Conservation (phyloP, 2,113 vertebrate genomes). For the Apodemus speciosus region DNA sequence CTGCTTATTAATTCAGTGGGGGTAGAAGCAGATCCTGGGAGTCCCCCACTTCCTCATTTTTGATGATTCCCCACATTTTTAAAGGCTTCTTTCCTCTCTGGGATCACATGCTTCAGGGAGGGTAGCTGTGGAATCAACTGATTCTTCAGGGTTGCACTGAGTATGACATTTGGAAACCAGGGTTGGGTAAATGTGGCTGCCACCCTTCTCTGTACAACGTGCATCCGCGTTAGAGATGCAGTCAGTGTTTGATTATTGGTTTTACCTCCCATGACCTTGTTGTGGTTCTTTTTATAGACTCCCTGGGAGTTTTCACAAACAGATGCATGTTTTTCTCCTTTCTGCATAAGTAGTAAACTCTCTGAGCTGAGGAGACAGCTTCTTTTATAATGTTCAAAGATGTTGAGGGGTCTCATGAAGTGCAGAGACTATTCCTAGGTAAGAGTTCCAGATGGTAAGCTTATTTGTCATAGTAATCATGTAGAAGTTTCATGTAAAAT, state of each 20-base stretch:
- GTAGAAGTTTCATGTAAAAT: background rate
- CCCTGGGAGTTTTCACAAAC: background rate
- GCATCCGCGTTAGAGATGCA: background rate
- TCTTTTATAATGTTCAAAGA: conserved; percentile 19
- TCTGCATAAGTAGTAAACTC: background rate
- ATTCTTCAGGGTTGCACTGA: background rate
- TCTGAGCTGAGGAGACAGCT: background rate
- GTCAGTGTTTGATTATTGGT: background rate
- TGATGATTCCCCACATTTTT: background rate
- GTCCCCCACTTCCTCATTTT: background rate
- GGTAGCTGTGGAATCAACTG: background rate
- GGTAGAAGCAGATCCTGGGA: background rate
- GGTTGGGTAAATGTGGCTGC: background rate
- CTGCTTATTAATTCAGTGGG: background rate
- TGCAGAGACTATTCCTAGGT: conserved; percentile 37
- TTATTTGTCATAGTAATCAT: conserved; percentile 26
- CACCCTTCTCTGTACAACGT: background rate
- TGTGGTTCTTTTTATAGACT: background rate
- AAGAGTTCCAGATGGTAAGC: background rate
- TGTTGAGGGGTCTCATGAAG: background rate
- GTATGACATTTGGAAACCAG: background rate
- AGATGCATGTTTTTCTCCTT: background rate
- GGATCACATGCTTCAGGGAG: background rate
- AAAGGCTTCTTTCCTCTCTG: background rate
- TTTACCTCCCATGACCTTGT: background rate